These are phyloP conservation scores for Dolichopus griseipennis DNA, from an alignment of 2,888 invertebrate genomes.

Conservation along the genomic window DNA sequence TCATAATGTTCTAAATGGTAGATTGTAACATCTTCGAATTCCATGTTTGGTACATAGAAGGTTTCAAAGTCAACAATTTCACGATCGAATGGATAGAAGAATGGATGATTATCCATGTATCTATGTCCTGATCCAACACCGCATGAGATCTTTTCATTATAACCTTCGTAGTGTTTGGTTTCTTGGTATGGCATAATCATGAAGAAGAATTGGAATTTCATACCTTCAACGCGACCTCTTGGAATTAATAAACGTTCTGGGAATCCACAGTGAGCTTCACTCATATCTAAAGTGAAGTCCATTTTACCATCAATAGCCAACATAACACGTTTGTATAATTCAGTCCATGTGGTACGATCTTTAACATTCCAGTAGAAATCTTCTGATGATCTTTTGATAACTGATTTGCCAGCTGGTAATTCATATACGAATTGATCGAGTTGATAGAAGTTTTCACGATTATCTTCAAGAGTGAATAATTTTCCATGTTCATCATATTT, in stretches of 20 bases:
- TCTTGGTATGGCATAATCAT: slow-evolving; percentile 46
- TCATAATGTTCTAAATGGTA: slow-evolving; percentile 23
- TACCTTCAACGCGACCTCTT: slow-evolving; percentile 53
- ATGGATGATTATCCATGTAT: slow-evolving; percentile 50
- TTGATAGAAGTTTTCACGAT: slow-evolving; percentile 56
- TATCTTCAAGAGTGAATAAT: slow-evolving; percentile 46
- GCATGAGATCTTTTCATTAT: slow-evolving; percentile 46
- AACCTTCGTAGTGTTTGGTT: slow-evolving; percentile 45
- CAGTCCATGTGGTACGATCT: slow-evolving; percentile 47
- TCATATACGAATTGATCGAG: slow-evolving; percentile 54
- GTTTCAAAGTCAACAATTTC: slow-evolving; percentile 48
- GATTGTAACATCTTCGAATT: slow-evolving; percentile 48
- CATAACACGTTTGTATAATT: slow-evolving; percentile 45
- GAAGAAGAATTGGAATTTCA: slow-evolving; percentile 54
- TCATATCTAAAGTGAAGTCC: slow-evolving; percentile 41
- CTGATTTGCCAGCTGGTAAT: slow-evolving; percentile 47
- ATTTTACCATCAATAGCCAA: slow-evolving; percentile 45
- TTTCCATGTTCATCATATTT: slow-evolving; percentile 53
- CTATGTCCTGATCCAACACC: slow-evolving; percentile 47
- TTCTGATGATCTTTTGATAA: slow-evolving; percentile 31
- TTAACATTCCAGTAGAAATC: slow-evolving; percentile 44
- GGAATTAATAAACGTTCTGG: slow-evolving; percentile 57
- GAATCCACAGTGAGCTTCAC: slow-evolving; percentile 49
- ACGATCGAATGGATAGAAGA: slow-evolving; percentile 66
- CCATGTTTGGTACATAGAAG: slow-evolving; percentile 53